A percentile compares a stretch with the other conserved stretches of the same genome.
Evolutionary conservation across 2,113 vertebrate genomes (phyloP).

Genomic region (Leptocoma aspasia): DNA sequence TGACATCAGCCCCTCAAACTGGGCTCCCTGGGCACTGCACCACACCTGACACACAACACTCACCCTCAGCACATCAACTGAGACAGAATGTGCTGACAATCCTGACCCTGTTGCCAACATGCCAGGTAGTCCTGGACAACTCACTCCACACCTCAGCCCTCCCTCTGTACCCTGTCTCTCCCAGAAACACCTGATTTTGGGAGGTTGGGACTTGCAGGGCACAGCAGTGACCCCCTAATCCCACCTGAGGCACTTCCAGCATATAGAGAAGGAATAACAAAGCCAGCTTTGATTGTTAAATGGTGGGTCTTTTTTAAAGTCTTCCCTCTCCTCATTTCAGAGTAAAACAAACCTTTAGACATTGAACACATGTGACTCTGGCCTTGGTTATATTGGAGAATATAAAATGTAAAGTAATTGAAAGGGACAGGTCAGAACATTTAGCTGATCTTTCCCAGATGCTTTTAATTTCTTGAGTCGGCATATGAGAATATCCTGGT

Average conservation of each 20-base stretch:
- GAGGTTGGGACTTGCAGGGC: fast-evolving
- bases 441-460: constrained; percentile 1
- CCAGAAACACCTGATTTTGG: background rate
- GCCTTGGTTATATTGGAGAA: background rate
- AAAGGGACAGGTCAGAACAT: background rate
- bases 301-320: background rate
- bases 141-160: background rate
- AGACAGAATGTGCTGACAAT: background rate
- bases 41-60: fast-evolving
- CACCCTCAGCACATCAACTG: background rate
- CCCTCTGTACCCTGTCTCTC: background rate
- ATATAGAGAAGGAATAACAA: background rate
- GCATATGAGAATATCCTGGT: background rate
- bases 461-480: background rate
- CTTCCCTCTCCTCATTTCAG: background rate
- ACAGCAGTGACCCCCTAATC: background rate
- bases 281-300: background rate
- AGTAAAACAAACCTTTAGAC: background rate
- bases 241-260: background rate
- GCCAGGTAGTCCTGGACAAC: background rate
- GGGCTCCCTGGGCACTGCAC: background rate
- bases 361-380: background rate
- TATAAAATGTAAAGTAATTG: background rate
- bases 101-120: fast-evolving
- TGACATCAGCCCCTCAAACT: background rate